Evolutionary conservation across 1,140 invertebrate genomes (phyloP).

Genomic region (Macrocentrus cingulum): DNA sequence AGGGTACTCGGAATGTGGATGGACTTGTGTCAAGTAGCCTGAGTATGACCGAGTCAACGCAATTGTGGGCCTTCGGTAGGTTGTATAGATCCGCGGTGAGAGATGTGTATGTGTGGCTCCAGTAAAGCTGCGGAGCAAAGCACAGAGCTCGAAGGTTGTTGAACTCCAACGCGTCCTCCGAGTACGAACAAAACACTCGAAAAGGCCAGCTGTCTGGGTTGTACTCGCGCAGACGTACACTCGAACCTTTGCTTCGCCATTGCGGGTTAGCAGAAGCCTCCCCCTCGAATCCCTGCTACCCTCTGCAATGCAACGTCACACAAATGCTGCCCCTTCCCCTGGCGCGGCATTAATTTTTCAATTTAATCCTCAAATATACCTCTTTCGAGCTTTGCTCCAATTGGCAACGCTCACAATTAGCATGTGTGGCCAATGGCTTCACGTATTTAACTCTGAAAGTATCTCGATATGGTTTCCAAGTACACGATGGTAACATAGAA

Average conservation of each 20-base stretch:
- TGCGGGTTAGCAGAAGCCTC: not conserved
- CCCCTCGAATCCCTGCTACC: not conserved
- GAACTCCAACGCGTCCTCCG: slow-evolving; percentile 34
- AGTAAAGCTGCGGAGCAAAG: slow-evolving; percentile 40
- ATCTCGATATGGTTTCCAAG: no score
- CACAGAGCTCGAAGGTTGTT: slow-evolving; percentile 40
- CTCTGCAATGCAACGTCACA: not conserved
- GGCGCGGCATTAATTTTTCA: slow-evolving; percentile 2
- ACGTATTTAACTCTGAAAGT: no score
- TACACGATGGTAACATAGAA: no score
- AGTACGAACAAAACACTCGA: slow-evolving; percentile 24
- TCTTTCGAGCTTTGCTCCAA: not conserved
- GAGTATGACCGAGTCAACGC: no score
- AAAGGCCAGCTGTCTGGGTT: slow-evolving; percentile 26
- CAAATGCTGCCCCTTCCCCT: no score
- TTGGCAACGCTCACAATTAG: no score
- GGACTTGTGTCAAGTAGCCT: no score
- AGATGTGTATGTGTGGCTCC: slow-evolving; percentile 26
- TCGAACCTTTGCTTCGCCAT: slow-evolving; percentile 9
- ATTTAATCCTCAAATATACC: not conserved
- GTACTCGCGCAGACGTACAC: slow-evolving; percentile 17
- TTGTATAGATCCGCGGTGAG: slow-evolving; percentile 5
- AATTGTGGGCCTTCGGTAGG: no score
- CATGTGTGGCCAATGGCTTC: no score
- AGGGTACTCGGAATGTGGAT: no score